A percentile compares a stretch with the other conserved stretches of the same genome.
These are phyloP conservation scores for Blennius ocellaris DNA, from an alignment of 2,113 vertebrate genomes.

Conservation along the genomic window DNA sequence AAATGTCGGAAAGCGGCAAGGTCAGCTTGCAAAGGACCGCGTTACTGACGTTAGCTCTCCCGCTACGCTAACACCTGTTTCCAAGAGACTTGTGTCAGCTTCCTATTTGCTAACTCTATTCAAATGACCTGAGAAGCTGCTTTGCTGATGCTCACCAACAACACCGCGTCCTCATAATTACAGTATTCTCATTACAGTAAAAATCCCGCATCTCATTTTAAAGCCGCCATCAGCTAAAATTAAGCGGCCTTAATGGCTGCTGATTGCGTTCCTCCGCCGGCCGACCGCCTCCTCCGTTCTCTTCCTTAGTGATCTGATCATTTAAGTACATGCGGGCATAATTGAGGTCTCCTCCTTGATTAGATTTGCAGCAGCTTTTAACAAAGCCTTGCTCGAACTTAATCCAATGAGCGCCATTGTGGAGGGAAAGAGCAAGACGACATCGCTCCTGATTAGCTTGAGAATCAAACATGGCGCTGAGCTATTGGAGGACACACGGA, in stretches of 20 bases:
- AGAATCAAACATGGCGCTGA: slow-evolving; percentile 30
- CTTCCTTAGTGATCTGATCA: slow-evolving; percentile 56
- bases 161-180: slow-evolving; percentile 35
- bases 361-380: slow-evolving; percentile 79
- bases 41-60: background rate
- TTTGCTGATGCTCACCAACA: slow-evolving; percentile 22
- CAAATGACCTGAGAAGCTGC: slow-evolving; percentile 33
- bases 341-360: slow-evolving; percentile 74
- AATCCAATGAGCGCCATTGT: slow-evolving; percentile 79
- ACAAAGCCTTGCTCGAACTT: slow-evolving; percentile 76
- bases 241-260: slow-evolving; percentile 62
- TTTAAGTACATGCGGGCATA: slow-evolving; percentile 76
- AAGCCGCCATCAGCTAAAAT: slow-evolving; percentile 67
- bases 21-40: background rate
- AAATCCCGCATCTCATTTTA: slow-evolving; percentile 48
- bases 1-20: slow-evolving; percentile 12
- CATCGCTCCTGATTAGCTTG: slow-evolving; percentile 68
- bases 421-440: slow-evolving; percentile 39
- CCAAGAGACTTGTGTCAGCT: slow-evolving; percentile 14
- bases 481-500: slow-evolving; percentile 52
- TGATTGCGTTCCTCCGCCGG: slow-evolving; percentile 59
- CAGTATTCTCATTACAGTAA: slow-evolving; percentile 57
- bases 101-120: slow-evolving; percentile 13
- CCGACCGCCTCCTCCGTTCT: slow-evolving; percentile 29
- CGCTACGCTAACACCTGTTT: slow-evolving; percentile 33